A percentile compares a stretch with the other conserved stretches of the same genome.
These are phyloP conservation scores for Achroia grisella DNA, from an alignment of 1,140 invertebrate species.

Conservation along the genomic window DNA sequence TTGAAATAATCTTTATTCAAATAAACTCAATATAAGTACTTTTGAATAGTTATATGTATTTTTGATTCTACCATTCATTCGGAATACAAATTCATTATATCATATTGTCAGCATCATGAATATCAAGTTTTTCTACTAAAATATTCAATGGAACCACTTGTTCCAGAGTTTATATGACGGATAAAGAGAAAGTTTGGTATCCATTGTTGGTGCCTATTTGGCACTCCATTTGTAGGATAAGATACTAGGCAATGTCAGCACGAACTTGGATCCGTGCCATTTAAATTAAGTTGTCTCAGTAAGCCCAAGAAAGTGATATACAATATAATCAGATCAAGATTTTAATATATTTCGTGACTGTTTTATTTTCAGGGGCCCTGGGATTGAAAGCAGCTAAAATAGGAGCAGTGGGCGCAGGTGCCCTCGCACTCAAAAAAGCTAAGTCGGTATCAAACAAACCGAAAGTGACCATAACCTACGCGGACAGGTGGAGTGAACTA, in stretches of 20 bases:
- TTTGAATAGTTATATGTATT: too few species aligned
- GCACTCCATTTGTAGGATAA: too few species aligned
- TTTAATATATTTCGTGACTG: neutral
- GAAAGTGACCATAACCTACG: conserved; percentile 8
- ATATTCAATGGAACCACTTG: too few species aligned
- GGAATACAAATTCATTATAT: too few species aligned
- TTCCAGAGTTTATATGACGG: too few species aligned
- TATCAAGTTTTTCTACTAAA: too few species aligned
- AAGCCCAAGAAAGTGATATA: neutral
- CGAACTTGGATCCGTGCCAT: neutral
- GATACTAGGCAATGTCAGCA: neutral
- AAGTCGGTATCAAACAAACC: conserved; percentile 27
- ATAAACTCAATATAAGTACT: too few species aligned
- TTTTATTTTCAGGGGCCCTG: conserved; percentile 37
- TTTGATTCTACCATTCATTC: too few species aligned
- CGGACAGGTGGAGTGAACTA: conserved; percentile 12
- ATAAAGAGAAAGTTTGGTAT: too few species aligned
- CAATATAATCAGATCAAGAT: neutral
- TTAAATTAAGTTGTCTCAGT: neutral
- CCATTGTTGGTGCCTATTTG: too few species aligned
- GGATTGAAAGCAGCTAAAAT: conserved; percentile 59
- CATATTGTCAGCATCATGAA: too few species aligned
- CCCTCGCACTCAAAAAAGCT: conserved; percentile 48
- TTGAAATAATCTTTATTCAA: too few species aligned
- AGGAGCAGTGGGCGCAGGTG: conserved; percentile 50